Evolutionary conservation across 2,797 vertebrate species (phyloP).

Genomic region (Oceanodroma leucorhoa): DNA sequence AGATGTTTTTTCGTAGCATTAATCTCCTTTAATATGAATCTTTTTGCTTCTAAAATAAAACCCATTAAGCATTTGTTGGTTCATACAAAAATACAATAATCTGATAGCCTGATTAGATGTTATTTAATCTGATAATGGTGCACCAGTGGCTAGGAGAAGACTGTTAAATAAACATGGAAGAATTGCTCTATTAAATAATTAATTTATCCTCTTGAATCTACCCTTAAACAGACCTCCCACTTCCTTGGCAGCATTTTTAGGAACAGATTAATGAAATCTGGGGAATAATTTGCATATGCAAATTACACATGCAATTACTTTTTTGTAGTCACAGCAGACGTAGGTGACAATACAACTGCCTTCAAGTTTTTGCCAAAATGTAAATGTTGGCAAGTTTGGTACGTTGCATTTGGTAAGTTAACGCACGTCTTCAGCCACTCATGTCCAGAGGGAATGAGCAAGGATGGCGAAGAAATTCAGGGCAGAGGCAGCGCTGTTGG

Average conservation of each 20-base stretch:
- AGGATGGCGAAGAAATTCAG: background rate
- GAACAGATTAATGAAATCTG: constrained; percentile 36
- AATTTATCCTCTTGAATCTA: constrained; percentile 4
- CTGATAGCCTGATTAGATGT: constrained; percentile 49
- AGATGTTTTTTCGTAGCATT: constrained; percentile 38
- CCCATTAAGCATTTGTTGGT: constrained; percentile 39
- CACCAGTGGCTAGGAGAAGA: background rate
- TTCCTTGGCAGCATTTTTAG: constrained; percentile 51
- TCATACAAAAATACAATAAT: constrained; percentile 46
- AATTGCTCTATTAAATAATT: constrained; percentile 25
- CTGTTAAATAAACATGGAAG: constrained; percentile 7
- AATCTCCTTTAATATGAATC: constrained; percentile 49
- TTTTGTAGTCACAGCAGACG: constrained; percentile 26
- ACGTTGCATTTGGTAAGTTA: background rate
- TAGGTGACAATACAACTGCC: constrained; percentile 24
- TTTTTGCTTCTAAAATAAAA: constrained; percentile 48
- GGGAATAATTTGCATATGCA: constrained; percentile 31
- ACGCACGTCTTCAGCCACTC: background rate
- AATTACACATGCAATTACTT: constrained; percentile 39
- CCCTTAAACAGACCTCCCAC: background rate
- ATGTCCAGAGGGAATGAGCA: background rate
- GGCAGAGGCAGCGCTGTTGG: background rate
- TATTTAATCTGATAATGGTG: constrained; percentile 66
- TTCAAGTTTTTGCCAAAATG: constrained; percentile 48
- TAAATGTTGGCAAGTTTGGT: background rate